These are phyloP conservation scores for Melanotaenia duboulayi DNA, from an alignment of 2,113 vertebrate species.

Conservation along the genomic window DNA sequence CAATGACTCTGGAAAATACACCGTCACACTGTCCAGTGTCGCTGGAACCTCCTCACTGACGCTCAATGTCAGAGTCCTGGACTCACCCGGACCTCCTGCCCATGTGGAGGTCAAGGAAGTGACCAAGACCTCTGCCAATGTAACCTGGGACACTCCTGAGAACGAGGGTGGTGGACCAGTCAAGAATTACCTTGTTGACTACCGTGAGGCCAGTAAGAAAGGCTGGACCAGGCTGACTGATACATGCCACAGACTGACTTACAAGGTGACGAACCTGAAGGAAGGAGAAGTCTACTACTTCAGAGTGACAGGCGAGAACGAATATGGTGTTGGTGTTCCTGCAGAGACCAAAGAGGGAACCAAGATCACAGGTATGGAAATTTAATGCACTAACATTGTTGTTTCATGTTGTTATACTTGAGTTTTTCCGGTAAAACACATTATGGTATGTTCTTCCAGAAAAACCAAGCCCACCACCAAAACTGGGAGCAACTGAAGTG, in stretches of 20 bases:
- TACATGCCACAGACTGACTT: constrained; percentile 92
- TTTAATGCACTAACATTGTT: background rate
- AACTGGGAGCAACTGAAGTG: constrained; percentile 90
- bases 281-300: constrained; percentile 96
- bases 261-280: constrained; percentile 90
- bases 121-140: constrained; percentile 89
- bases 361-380: constrained; percentile 92
- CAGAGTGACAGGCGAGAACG: constrained; percentile 95
- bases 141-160: constrained; percentile 96
- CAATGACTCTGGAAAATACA: constrained; percentile 95
- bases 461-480: constrained; percentile 97
- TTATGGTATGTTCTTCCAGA: constrained; percentile 79
- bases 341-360: constrained; percentile 93
- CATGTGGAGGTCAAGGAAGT: constrained; percentile 88
- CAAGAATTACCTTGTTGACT: constrained; percentile 95
- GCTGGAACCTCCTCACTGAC: constrained; percentile 89
- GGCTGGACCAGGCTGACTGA: constrained; percentile 94
- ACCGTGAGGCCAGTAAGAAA: constrained; percentile 97
- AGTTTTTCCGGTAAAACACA: constrained; percentile 16
- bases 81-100: constrained; percentile 93
- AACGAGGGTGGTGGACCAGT: constrained; percentile 96
- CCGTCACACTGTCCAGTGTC: constrained; percentile 90
- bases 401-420: background rate
- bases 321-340: constrained; percentile 91
- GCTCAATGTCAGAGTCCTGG: constrained; percentile 93